Conservation (phyloP, 2,888 invertebrate species). For the Drosophila emarginata region DNA sequence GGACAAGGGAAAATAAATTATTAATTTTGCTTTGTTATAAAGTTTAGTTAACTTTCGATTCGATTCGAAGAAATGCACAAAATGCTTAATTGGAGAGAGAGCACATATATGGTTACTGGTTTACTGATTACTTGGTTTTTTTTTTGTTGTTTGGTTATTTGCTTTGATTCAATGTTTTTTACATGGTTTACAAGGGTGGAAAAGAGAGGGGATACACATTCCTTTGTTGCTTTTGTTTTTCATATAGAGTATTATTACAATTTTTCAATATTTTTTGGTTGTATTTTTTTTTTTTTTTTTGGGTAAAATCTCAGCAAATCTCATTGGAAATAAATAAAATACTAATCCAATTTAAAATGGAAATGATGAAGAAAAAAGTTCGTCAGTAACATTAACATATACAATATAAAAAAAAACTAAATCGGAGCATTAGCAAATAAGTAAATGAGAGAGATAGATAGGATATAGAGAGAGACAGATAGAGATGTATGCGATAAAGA, state of each 20-base stretch:
- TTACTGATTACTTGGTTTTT: constrained; percentile 54
- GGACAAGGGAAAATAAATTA: constrained; percentile 11
- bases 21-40: constrained; percentile 11
- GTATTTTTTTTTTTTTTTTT: background rate
- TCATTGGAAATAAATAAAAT: constrained; percentile 31
- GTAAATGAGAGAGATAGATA: constrained; percentile 56
- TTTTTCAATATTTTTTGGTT: constrained; percentile 14
- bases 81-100: constrained; percentile 59
- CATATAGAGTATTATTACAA: constrained; percentile 35
- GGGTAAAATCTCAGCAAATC: constrained; percentile 8
- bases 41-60: constrained; percentile 33
- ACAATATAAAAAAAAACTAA: constrained; percentile 45
- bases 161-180: constrained; percentile 69
- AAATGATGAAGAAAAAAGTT: constrained; percentile 1
- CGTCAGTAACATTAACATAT: constrained; percentile 42
- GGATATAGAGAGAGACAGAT: background rate
- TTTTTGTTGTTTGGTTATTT: constrained; percentile 56
- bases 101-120: constrained; percentile 49
- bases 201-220: constrained; percentile 46
- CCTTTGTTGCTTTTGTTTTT: constrained; percentile 48
- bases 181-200: constrained; percentile 46
- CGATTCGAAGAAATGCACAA: constrained; percentile 65
- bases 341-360: constrained; percentile 34
- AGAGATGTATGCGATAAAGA: constrained; percentile 65
- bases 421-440: constrained; percentile 49